These are phyloP conservation scores for Pandemis cinnamomeana DNA, from an alignment of 2,888 invertebrate genomes.

Conservation along the genomic window DNA sequence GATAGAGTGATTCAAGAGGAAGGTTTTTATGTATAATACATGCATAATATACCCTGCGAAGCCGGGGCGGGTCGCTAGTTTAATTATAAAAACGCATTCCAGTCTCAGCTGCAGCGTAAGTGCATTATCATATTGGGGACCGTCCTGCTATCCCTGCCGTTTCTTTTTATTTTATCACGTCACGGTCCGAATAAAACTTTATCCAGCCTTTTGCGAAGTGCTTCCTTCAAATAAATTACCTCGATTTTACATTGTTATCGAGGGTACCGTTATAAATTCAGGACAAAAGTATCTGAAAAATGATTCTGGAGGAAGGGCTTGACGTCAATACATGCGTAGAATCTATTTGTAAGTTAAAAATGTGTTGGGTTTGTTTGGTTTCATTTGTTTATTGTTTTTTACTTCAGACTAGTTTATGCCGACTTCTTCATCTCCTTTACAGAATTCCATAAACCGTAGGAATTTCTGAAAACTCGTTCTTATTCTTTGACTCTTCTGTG, in stretches of 20 bases:
- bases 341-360: background rate
- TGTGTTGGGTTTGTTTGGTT: background rate
- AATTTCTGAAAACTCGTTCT: no score
- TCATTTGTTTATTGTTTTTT: background rate
- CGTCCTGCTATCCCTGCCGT: constrained; percentile 9
- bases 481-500: no score
- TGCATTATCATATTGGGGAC: constrained; percentile 34
- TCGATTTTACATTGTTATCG: constrained; percentile 40
- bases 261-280: constrained; percentile 34
- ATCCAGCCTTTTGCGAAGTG: constrained; percentile 32
- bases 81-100: constrained; percentile 9
- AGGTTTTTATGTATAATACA: no score
- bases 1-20: no score
- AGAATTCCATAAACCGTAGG: no score
- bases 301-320: constrained; percentile 1
- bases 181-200: constrained; percentile 39
- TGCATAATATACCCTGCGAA: no score
- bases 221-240: constrained; percentile 35
- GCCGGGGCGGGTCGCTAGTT: no score
- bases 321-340: constrained; percentile 10
- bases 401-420: no score
- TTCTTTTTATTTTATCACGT: constrained; percentile 40
- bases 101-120: background rate
- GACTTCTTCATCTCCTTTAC: no score
- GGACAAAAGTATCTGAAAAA: constrained; percentile 30